Conservation (phyloP, 2,797 vertebrate species). For the Sebastes baramenuke region DNA sequence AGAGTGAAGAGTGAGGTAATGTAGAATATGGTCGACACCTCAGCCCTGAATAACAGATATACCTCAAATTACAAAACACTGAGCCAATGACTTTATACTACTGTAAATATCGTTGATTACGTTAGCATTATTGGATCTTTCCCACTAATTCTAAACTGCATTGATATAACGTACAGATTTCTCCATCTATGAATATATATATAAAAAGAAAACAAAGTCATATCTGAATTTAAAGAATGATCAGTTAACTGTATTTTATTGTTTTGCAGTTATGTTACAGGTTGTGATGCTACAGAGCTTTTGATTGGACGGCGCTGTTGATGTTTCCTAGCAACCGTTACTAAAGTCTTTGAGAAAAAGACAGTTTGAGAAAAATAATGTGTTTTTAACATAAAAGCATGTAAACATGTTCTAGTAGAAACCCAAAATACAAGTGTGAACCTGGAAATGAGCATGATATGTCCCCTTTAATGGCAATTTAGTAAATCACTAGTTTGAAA, state of each 20-base stretch:
- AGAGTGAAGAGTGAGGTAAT: too few relatives aligned
- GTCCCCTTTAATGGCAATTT: not conserved
- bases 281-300: not conserved
- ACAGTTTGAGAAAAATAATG: too few relatives aligned
- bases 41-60: too few relatives aligned
- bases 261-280: not conserved
- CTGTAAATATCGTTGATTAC: not conserved
- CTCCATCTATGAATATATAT: not conserved
- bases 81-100: not conserved
- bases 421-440: too few relatives aligned
- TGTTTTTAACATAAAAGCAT: not conserved
- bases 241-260: not conserved
- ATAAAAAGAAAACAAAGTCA: not conserved
- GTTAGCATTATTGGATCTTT: not conserved
- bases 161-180: not conserved
- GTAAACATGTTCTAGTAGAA: not conserved
- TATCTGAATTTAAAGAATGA: not conserved
- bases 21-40: too few relatives aligned
- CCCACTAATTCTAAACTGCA: not conserved
- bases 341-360: not conserved
- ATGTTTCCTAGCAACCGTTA: not conserved
- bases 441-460: not conserved
- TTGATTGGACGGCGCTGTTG: not conserved
- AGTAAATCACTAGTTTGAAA: not conserved
- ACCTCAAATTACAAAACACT: not conserved